Evolutionary conservation across 1,140 invertebrate species (phyloP).

Genomic region (Heliconius eleuchia): DNA sequence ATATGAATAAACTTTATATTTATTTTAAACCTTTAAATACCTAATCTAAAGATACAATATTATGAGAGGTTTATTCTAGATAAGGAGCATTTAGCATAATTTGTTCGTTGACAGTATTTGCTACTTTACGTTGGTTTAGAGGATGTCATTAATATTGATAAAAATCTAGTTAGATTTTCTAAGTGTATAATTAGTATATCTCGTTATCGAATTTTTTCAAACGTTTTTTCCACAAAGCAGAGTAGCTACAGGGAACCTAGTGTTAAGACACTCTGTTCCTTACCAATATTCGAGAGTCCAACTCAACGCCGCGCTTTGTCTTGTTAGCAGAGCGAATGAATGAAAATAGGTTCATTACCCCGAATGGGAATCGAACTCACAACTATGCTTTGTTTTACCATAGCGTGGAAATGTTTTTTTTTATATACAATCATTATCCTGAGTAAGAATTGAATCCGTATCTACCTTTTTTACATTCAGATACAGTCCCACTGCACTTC

Average conservation of each 20-base stretch:
- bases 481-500: no score
- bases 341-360: no score
- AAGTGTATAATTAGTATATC: background rate
- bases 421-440: no score
- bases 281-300: background rate
- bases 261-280: background rate
- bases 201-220: background rate
- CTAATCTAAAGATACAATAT: background rate
- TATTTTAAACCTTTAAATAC: background rate
- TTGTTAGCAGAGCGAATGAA: background rate
- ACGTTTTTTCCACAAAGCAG: background rate
- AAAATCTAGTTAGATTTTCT: background rate
- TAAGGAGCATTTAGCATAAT: background rate
- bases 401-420: no score
- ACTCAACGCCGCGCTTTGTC: background rate
- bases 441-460: no score
- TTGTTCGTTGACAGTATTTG: constrained; percentile 9
- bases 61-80: background rate
- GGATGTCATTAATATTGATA: constrained; percentile 7
- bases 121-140: background rate
- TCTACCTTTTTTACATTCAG: no score
- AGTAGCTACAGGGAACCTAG: background rate
- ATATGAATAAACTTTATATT: background rate
- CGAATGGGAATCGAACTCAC: no score
- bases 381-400: no score